These are phyloP conservation scores for Acanthosepion pharaonis DNA, from an alignment of 2,888 invertebrate genomes.

Conservation along the genomic window DNA sequence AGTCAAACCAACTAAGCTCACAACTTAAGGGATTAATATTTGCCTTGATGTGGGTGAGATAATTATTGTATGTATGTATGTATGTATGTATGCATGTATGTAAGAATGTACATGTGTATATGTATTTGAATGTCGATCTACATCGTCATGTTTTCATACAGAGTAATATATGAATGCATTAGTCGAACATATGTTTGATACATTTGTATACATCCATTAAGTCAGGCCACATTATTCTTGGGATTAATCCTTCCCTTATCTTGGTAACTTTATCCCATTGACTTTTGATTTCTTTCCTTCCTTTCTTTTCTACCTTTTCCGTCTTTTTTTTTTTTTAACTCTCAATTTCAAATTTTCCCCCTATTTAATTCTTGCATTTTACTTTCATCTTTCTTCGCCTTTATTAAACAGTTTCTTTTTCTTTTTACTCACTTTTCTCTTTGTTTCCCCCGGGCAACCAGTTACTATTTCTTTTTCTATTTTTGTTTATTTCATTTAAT, in stretches of 20 bases:
- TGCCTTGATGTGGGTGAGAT: too few relatives aligned
- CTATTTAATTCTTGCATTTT: neutral
- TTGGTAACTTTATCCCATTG: neutral
- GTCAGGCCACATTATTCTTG: neutral
- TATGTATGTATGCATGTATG: neutral
- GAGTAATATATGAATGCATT: neutral
- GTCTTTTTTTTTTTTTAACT: neutral
- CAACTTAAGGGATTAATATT: too few relatives aligned
- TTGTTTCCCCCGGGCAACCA: neutral
- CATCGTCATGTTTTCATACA: neutral
- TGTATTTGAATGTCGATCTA: neutral
- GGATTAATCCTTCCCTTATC: neutral
- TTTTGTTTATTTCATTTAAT: neutral
- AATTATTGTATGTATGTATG: neutral
- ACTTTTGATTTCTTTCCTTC: neutral
- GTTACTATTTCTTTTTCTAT: neutral
- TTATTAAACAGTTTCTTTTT: neutral
- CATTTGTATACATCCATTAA: neutral
- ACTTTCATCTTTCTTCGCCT: neutral
- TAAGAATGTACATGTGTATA: neutral
- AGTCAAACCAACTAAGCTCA: too few relatives aligned
- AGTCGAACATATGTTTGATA: neutral
- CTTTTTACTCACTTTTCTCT: neutral
- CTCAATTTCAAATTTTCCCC: too few relatives aligned
- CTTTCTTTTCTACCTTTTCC: neutral